Evolutionary conservation across 2,888 invertebrate genomes (phyloP), one percentile per base, ranked within the genome.

Genomic region (Hypolimnas misippus): DNA sequence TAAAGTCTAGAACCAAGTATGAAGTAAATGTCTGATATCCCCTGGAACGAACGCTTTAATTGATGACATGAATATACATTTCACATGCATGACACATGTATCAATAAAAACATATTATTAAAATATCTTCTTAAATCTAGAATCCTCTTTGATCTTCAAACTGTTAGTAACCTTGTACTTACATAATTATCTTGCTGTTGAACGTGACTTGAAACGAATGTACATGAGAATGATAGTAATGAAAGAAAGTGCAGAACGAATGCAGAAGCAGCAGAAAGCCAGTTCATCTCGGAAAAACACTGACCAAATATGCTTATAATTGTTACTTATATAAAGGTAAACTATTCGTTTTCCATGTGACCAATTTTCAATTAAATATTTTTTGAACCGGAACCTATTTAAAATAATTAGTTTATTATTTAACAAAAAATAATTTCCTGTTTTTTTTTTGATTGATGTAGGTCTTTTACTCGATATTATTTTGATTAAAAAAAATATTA

Each of bases 351-450:
- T n/a, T n/a, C n/a, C n/a, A 6, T 40, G 40, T 40, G 14, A 16
- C 5, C 44, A 17, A 19, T 19, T 19, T 44, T 19, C 19, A 19
- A 44, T 49, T n/a, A 49, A 29, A 49, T 29, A 12, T 21, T 46
- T 21, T 46, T 12, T 5, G 10, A 1, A 19, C 19, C 44, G 50
- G 29, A 17, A 38, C 17, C 19, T 25, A 35, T 21, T 35, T 31
- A 19, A 35, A 46, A 4, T 31, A 38, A 60, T 49, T 12, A 55
- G 16, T 59, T 59, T 50, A 55, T 29, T 44, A 59, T 55, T 17
- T 29, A 29, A 59, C 49, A 25, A 51, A 59, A 63, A 63, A 59
- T 59, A 63, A 63, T 63, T 63, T 63, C 63, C 63, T 55, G 59
- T n/a, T n/a, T n/a, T n/a, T 59, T 59, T 55, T 63, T 63, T 63